These are phyloP conservation scores for Drosophila malerkotliana DNA, from an alignment of 1,140 invertebrate species.

Conservation along the genomic window DNA sequence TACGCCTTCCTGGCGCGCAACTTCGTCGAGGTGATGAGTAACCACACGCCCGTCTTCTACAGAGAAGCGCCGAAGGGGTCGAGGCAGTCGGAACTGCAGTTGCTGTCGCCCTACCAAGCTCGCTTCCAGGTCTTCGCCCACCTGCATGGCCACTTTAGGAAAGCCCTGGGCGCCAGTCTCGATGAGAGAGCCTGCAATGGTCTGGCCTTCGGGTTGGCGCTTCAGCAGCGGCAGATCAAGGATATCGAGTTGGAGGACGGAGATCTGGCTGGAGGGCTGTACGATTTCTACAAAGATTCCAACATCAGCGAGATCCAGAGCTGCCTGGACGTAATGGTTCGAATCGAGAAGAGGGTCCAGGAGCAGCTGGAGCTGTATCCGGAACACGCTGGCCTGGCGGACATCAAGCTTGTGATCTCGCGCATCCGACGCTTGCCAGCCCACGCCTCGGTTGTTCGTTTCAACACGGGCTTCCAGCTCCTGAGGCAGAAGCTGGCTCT, in stretches of 20 bases:
- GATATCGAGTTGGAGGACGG: slow-evolving; percentile 48
- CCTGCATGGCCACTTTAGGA: slow-evolving; percentile 62
- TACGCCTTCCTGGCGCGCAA: slow-evolving; percentile 68
- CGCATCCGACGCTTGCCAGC: slow-evolving; percentile 92
- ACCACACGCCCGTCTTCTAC: slow-evolving; percentile 60
- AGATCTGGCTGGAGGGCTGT: slow-evolving; percentile 5
- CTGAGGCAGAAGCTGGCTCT: slow-evolving; percentile 92
- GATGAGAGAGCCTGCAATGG: slow-evolving; percentile 68
- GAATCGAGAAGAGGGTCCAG: slow-evolving; percentile 87
- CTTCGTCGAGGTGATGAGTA: slow-evolving; percentile 70
- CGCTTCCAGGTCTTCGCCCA: slow-evolving; percentile 70
- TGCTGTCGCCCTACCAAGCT: slow-evolving; percentile 52
- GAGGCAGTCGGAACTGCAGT: slow-evolving; percentile 31
- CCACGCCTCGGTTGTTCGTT: slow-evolving; percentile 92
- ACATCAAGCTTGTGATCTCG: slow-evolving; percentile 89
- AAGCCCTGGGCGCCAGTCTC: slow-evolving; percentile 49
- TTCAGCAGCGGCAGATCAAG: slow-evolving; percentile 63
- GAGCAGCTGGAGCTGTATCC: slow-evolving; percentile 93
- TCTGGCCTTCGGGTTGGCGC: slow-evolving; percentile 55
- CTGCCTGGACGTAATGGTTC: slow-evolving; percentile 88
- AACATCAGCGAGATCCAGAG: slow-evolving; percentile 91
- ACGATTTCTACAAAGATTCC: slow-evolving; percentile 94
- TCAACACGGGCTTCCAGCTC: slow-evolving; percentile 95
- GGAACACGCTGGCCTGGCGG: slow-evolving; percentile 93
- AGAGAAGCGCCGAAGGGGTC: slow-evolving; percentile 14